phyloP scores from a whole-genome alignment of 30 jellyfish, hydroid and myxozoan species.

The Cassiopea xamachana region DNA sequence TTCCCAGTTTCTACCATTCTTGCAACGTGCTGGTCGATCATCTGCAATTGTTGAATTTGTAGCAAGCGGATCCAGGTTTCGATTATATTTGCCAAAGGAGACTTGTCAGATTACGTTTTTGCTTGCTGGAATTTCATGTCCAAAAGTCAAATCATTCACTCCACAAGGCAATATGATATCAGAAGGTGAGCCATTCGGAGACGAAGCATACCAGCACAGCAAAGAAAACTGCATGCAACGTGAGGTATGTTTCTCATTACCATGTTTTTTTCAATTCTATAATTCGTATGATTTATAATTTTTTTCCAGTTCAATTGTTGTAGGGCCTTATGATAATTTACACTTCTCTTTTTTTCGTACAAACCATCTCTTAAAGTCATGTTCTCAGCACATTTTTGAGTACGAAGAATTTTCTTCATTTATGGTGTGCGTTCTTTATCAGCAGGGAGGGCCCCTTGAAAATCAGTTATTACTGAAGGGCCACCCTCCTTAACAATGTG shows the following conservation, averaged over 20 bases:
- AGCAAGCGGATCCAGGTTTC: constrained; percentile 92
- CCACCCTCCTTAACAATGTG: too few species aligned
- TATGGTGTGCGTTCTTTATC: too few species aligned
- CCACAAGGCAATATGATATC: constrained; percentile 82
- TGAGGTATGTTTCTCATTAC: constrained; percentile 64
- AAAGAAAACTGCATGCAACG: constrained; percentile 85
- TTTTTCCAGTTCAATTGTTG: too few species aligned
- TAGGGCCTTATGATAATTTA: too few species aligned
- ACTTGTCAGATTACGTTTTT: constrained; percentile 88
- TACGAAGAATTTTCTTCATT: too few species aligned
- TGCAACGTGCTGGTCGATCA: constrained; percentile 96
- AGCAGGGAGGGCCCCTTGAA: too few species aligned
- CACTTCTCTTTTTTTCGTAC: too few species aligned
- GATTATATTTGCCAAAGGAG: constrained; percentile 87
- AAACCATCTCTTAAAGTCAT: too few species aligned
- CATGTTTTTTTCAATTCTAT: too few species aligned
- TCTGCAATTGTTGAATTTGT: constrained; percentile 89
- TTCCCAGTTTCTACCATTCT: constrained; percentile 84
- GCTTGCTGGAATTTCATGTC: constrained; percentile 93
- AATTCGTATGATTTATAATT: too few species aligned
- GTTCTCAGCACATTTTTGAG: too few species aligned
- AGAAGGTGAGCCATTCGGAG: constrained; percentile 93
- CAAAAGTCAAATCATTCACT: constrained; percentile 82
- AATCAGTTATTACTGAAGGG: too few species aligned
- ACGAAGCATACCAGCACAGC: constrained; percentile 81